Conservation (phyloP, 2,888 invertebrate species). For the Cryptus viduatorius region DNA sequence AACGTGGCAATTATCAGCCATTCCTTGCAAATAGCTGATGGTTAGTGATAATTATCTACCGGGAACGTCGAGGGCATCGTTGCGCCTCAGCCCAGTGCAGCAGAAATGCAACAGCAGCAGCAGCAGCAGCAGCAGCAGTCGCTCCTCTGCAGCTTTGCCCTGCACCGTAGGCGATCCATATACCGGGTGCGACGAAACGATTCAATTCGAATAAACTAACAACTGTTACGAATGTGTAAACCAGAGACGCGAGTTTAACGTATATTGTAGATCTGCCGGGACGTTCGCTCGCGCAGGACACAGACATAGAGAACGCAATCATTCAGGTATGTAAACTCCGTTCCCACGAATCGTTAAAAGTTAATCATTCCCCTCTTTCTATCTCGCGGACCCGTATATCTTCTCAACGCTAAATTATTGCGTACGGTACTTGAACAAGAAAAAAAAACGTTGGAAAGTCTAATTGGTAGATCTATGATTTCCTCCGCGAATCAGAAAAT, state of each 20-base stretch:
- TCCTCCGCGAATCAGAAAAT: constrained; percentile 20
- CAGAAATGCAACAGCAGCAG: constrained; percentile 15
- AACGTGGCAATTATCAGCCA: constrained; percentile 85
- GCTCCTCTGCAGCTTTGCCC: constrained; percentile 33
- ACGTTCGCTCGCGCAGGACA: constrained; percentile 9
- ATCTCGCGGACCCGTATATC: constrained; percentile 15
- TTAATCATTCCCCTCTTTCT: constrained; percentile 53
- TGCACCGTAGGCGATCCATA: constrained; percentile 51
- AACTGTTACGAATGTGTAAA: not conserved
- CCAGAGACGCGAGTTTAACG: constrained; percentile 14
- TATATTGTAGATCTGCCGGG: constrained; percentile 18
- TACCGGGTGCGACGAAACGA: constrained; percentile 64
- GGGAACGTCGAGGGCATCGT: constrained; percentile 82
- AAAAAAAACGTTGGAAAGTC: constrained; percentile 18
- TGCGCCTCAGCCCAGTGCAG: constrained; percentile 70
- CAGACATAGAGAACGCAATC: constrained; percentile 47
- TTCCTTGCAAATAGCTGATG: constrained; percentile 85
- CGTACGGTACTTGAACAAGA: constrained; percentile 9
- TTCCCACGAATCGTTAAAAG: constrained; percentile 67
- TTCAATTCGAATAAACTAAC: constrained; percentile 32
- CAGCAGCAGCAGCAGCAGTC: not conserved
- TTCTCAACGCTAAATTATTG: constrained; percentile 45
- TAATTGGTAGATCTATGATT: constrained; percentile 45
- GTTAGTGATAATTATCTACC: constrained; percentile 85
- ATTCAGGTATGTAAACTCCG: constrained; percentile 57